Percentiles rank a stretch among this genome's conserved stretches.
These are phyloP conservation scores for Bombus polaris DNA, from an alignment of 1,140 invertebrate genomes.

Conservation along the genomic window DNA sequence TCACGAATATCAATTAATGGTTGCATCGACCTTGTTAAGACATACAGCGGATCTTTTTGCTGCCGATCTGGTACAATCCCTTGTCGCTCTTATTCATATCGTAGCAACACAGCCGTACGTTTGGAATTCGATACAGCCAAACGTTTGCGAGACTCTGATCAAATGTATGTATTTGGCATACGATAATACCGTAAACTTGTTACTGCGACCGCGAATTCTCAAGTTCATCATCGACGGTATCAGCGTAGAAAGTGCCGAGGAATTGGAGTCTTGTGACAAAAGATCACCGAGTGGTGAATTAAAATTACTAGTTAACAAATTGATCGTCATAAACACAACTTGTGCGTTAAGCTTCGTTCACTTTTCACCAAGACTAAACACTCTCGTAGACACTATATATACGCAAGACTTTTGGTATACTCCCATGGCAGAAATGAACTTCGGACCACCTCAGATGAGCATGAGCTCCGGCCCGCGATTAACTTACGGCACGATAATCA, in stretches of 20 bases:
- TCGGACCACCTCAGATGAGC: constrained; percentile 81
- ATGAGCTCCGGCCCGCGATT: constrained; percentile 78
- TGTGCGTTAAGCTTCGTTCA: constrained; percentile 79
- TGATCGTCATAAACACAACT: constrained; percentile 80
- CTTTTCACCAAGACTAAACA: constrained; percentile 78
- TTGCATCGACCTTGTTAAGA: constrained; percentile 77
- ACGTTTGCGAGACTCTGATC: constrained; percentile 77
- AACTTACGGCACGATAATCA: constrained; percentile 81
- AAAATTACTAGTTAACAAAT: constrained; percentile 78
- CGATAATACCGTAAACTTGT: constrained; percentile 80
- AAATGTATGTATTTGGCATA: constrained; percentile 81
- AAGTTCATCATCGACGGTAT: constrained; percentile 82
- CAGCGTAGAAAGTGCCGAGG: constrained; percentile 80
- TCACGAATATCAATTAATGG: constrained; percentile 78
- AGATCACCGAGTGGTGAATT: constrained; percentile 77
- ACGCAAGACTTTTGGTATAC: constrained; percentile 81
- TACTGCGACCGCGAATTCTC: constrained; percentile 79
- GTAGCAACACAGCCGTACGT: constrained; percentile 73
- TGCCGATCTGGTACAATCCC: constrained; percentile 80
- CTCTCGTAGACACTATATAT: constrained; percentile 79
- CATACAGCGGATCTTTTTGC: constrained; percentile 79
- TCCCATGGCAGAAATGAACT: constrained; percentile 81
- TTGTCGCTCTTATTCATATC: constrained; percentile 78
- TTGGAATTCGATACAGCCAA: constrained; percentile 76
- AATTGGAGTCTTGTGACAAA: constrained; percentile 79